Evolutionary conservation across 92 coral and sea anemone genomes (phyloP), one percentile per base, ranked within the genome.

Genomic region (Epizoanthus fatuus): DNA sequence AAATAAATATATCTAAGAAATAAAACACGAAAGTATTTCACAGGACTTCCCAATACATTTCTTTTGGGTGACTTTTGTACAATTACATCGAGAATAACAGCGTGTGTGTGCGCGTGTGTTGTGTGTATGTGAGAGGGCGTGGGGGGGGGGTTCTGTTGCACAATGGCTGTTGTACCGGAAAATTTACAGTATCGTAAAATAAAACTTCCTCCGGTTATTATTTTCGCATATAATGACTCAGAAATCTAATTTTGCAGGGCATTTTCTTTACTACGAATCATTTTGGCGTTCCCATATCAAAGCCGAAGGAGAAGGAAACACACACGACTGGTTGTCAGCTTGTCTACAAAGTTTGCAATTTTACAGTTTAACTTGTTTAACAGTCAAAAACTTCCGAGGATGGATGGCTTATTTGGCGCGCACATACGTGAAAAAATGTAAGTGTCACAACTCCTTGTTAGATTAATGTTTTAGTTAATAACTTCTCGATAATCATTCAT

Each of bases 101-200:
- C 35, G 35, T 29, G 35, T 29, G 35, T 29, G 35, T 29, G 35
- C 2, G 35, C 35, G 35, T 29, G 35, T 29, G 35, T 29, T 57
- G 19, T 57, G 19, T 1, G 35, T 29, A 29, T 29, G 35, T 29
- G 35, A 29, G 35, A 29, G 35, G 35, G 35, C 35, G 35, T 29
- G 35, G 35, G 35, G 35, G 35, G 2, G 35, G 35, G 35, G 2
- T 40, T 77, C 69, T 17, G 11, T 7, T 11, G 7, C 55, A 77
- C 53, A 64, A 77, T 77, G 72, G 44, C 72, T 65, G 82, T 77
- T 77, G 39, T n/a, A 77, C 70, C 82, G 82, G 82, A 77, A 77
- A 60, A 42, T 77, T 59, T 60, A 59, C 70, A 59, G 82, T 60
- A 77, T 77, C 70, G 70, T 59, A 59, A 77, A 77, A 56, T 42